Conservation (phyloP, 1,140 invertebrate species). For the Tigriopus japonicus region DNA sequence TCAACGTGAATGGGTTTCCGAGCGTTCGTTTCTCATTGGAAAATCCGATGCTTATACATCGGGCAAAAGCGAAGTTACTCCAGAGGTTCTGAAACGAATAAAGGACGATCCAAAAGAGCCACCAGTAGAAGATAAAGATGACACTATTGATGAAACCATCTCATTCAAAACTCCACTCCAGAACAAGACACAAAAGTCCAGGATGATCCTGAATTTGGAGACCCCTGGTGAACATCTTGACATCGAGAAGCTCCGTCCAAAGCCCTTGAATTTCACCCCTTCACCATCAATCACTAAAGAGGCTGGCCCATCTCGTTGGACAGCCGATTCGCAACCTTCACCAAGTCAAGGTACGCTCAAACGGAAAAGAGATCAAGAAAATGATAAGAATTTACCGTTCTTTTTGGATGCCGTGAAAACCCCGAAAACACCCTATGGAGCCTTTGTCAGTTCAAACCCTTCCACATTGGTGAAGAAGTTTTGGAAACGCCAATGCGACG, state of each 20-base stretch:
- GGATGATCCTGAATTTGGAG: not conserved
- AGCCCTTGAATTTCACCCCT: not conserved
- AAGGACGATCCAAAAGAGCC: not conserved
- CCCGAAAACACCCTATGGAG: not conserved
- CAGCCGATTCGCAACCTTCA: not conserved
- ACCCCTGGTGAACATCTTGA: not conserved
- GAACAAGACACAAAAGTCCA: too few relatives aligned
- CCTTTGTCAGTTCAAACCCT: not conserved
- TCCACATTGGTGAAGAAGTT: not conserved
- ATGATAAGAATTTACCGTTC: not conserved
- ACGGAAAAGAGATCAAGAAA: too few relatives aligned
- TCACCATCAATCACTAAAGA: not conserved
- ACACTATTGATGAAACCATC: too few relatives aligned
- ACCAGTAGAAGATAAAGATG: too few relatives aligned
- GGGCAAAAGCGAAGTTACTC: not conserved
- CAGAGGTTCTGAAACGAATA: not conserved
- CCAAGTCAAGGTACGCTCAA: not conserved
- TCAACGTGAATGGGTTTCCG: constrained; percentile 32
- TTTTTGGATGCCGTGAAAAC: constrained; percentile 18
- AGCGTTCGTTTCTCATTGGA: constrained; percentile 25
- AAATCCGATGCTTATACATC: not conserved
- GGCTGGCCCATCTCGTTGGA: not conserved
- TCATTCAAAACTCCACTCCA: too few relatives aligned
- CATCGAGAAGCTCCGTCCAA: not conserved
- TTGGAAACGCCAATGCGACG: not conserved